Percentiles rank a stretch among this genome's conserved stretches.
Conservation (phyloP, 1,140 invertebrate species). For the Orchesella cincta region DNA sequence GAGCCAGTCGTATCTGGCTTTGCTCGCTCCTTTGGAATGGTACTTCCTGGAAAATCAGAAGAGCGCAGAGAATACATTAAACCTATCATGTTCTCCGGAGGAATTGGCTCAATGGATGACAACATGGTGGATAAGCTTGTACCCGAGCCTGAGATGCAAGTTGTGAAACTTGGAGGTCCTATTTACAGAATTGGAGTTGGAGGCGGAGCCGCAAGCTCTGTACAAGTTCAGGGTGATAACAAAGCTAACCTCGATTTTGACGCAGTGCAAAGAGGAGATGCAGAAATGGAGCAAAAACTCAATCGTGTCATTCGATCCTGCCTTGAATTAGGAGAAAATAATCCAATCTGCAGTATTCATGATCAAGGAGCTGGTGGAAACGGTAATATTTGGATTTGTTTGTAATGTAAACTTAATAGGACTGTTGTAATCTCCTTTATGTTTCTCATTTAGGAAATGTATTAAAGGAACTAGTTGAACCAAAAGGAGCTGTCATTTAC, state of each 20-base stretch:
- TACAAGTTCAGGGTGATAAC: slow-evolving; percentile 86
- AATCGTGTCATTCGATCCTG: slow-evolving; percentile 92
- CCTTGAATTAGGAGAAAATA: slow-evolving; percentile 74
- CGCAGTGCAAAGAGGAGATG: slow-evolving; percentile 95
- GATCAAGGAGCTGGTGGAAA: slow-evolving; percentile 98
- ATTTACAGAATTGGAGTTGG: slow-evolving; percentile 96
- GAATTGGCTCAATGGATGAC: slow-evolving; percentile 86
- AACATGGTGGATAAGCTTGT: slow-evolving; percentile 72
- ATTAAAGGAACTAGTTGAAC: slow-evolving; percentile 93
- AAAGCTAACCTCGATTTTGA: slow-evolving; percentile 87
- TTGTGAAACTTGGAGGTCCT: slow-evolving; percentile 94
- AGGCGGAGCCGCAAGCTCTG: slow-evolving; percentile 92
- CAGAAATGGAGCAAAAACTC: slow-evolving; percentile 98
- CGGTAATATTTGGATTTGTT: no score
- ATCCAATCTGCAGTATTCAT: slow-evolving; percentile 92
- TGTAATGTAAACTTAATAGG: neutral
- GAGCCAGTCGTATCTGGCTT: slow-evolving; percentile 92
- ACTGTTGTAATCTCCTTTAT: slow-evolving; percentile 14
- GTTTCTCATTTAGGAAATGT: slow-evolving; percentile 74
- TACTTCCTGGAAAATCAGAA: slow-evolving; percentile 57
- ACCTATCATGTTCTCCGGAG: slow-evolving; percentile 98
- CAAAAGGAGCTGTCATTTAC: slow-evolving; percentile 87
- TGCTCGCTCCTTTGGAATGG: slow-evolving; percentile 83
- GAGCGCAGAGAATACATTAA: slow-evolving; percentile 91
- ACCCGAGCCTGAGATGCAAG: slow-evolving; percentile 75